A percentile compares a stretch with the other conserved stretches of the same genome.
phyloP scores from a whole-genome alignment of 2,888 invertebrate species.

The Erynnis tages region DNA sequence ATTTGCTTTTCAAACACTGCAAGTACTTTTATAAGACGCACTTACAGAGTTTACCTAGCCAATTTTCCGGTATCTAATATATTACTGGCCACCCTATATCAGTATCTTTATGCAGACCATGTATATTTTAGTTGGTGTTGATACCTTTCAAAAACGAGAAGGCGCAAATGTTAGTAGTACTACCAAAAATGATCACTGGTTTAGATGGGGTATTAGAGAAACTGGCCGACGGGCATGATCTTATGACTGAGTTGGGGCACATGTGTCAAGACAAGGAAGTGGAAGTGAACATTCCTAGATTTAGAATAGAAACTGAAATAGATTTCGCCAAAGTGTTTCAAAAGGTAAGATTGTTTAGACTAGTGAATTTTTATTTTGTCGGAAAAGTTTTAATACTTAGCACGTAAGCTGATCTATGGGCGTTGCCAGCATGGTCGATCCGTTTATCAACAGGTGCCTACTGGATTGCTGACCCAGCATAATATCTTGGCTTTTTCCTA shows the following conservation, averaged over 20 bases:
- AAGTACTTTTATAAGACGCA: too few relatives aligned
- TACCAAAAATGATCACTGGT: slow-evolving; percentile 87
- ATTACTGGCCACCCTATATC: too few relatives aligned
- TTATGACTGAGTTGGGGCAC: slow-evolving; percentile 74
- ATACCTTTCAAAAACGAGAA: slow-evolving; percentile 52
- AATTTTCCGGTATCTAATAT: too few relatives aligned
- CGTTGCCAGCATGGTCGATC: too few relatives aligned
- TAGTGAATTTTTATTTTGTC: background rate
- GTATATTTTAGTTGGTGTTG: slow-evolving; percentile 3
- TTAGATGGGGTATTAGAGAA: slow-evolving; percentile 83
- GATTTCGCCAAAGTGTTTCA: slow-evolving; percentile 82
- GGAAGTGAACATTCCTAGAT: slow-evolving; percentile 87
- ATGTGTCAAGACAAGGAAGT: slow-evolving; percentile 78
- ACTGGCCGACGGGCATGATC: slow-evolving; percentile 72
- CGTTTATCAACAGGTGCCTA: too few relatives aligned
- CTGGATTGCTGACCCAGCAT: too few relatives aligned
- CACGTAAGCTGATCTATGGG: too few relatives aligned
- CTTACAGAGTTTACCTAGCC: too few relatives aligned
- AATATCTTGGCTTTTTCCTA: too few relatives aligned
- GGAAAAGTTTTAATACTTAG: too few relatives aligned
- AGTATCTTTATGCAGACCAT: too few relatives aligned
- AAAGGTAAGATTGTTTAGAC: slow-evolving; percentile 74
- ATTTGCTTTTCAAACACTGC: too few relatives aligned
- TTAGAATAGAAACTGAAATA: slow-evolving; percentile 88
- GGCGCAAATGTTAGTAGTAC: slow-evolving; percentile 87